Evolutionary conservation across 2,888 invertebrate species (phyloP).

Genomic region (Campopleginae sp.): DNA sequence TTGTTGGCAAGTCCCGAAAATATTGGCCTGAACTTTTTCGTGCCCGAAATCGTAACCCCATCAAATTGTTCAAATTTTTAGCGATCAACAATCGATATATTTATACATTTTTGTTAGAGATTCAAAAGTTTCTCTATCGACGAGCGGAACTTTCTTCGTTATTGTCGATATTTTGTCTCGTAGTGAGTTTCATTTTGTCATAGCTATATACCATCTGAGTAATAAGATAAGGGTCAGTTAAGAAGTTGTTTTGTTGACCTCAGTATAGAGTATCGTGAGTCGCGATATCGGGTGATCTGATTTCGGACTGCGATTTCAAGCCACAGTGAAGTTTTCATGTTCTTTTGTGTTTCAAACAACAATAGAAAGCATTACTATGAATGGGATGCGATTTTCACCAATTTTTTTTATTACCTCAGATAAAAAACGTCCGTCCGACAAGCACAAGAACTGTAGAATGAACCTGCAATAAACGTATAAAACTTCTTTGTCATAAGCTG

Average conservation of each 20-base stretch:
- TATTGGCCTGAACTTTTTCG: no score
- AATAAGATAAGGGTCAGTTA: slow-evolving; percentile 2
- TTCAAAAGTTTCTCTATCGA: not conserved
- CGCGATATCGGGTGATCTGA: not conserved
- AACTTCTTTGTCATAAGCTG: not conserved
- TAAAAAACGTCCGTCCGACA: not conserved
- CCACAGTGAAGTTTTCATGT: not conserved
- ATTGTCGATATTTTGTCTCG: not conserved
- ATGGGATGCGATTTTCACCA: not conserved
- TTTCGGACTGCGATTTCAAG: not conserved
- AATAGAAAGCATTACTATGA: not conserved
- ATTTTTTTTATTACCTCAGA: not conserved
- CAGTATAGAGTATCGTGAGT: not conserved
- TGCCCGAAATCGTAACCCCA: no score
- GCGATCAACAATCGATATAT: no score
- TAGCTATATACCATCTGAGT: not conserved
- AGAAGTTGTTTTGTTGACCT: slow-evolving; percentile 7
- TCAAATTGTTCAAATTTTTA: no score
- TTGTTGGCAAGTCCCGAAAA: no score
- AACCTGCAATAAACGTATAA: not conserved
- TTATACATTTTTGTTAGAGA: not conserved
- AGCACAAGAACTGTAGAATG: not conserved
- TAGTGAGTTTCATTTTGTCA: not conserved
- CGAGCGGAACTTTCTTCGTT: not conserved
- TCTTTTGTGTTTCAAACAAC: not conserved